A percentile compares a stretch with the other conserved stretches of the same genome.
phyloP scores from a whole-genome alignment of 2,888 invertebrate species.

The Stenotaenia linearis region DNA sequence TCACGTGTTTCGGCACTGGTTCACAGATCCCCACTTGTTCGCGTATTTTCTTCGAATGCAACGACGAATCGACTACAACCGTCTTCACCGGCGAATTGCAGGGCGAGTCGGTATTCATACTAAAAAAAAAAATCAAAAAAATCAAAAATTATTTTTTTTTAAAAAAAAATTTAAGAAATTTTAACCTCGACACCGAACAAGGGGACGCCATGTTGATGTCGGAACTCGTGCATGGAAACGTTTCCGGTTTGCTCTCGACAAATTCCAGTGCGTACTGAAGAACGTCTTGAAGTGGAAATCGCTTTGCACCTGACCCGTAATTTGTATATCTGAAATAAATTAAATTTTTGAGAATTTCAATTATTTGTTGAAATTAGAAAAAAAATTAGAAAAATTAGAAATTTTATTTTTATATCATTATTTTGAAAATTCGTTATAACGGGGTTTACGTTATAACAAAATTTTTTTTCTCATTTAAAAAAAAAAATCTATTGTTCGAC shows the following conservation, averaged over 20 bases:
- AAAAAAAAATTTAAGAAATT: background rate
- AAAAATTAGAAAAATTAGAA: too few relatives aligned
- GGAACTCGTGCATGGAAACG: background rate
- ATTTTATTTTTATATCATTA: too few relatives aligned
- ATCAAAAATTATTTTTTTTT: background rate
- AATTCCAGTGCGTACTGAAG: constrained; percentile 49
- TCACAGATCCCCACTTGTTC: background rate
- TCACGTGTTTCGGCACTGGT: constrained; percentile 43
- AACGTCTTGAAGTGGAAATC: constrained; percentile 48
- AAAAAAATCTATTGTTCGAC: too few relatives aligned
- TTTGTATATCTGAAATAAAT: constrained; percentile 44
- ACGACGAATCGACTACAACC: background rate
- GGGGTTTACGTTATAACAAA: too few relatives aligned
- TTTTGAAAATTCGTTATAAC: too few relatives aligned
- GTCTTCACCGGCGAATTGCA: constrained; percentile 38
- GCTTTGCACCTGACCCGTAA: constrained; percentile 47
- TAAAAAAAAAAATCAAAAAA: constrained; percentile 10
- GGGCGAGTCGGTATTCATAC: constrained; percentile 40
- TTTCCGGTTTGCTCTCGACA: constrained; percentile 44
- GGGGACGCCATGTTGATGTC: constrained; percentile 48
- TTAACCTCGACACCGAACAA: constrained; percentile 40
- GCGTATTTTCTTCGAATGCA: constrained; percentile 22
- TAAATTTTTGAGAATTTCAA: too few relatives aligned
- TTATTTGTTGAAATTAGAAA: too few relatives aligned
- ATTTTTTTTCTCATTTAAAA: too few relatives aligned